Base-by-base conservation (phyloP, 2,113 vertebrate species). In the Rafetus swinhoei region DNA sequence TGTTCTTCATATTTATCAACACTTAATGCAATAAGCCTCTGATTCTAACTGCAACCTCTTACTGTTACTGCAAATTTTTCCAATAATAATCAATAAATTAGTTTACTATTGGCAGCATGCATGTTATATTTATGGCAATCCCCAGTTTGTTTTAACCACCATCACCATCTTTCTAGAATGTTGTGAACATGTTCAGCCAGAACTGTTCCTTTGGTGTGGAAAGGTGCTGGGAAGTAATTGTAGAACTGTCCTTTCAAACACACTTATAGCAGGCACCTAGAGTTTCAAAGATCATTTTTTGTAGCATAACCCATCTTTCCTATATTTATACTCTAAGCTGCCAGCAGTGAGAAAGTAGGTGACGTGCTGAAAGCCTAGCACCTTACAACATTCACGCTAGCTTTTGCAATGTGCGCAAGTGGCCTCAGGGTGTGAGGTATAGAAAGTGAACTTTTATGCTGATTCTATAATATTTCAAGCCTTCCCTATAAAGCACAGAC, bases 371-470 rank as follows among this genome's bases (percentile, higher is more conserved):
- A 92, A n/a, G 53, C 25, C 0, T 2, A 57, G 59, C 25, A 10
- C 2, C 60, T 56, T 56, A 21, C 32, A 16, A 53, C 27, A 15
- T 93, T 65, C 92, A 86, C 92, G 88, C 6, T 35, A 92, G 69
- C 11, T 90, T 90, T 85, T 90, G 80, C 19, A 87, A 15, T 21
- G 35, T 80, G 55, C 53, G 59, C 92, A 93, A 83, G 39, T 69
- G 59, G 74, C 65, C 93, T 95, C 95, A 96, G 96, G 86, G 77
- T 93, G 91, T 97, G 86, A 90, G 29, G 27, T 86, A 80, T 54
- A 92, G 32, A 94, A 95, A 97, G 94, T 72, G 57, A 94, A 97
- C 86, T 89, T 95, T 94, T 95, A 81, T 54, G 83, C 25, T 90
- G 54, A 92, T 90, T 95, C 76, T 94, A 93, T 93, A 90, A 60